These are phyloP conservation scores for Drosophila villosipedis DNA, from an alignment of 2,888 invertebrate genomes.

Conservation along the genomic window DNA sequence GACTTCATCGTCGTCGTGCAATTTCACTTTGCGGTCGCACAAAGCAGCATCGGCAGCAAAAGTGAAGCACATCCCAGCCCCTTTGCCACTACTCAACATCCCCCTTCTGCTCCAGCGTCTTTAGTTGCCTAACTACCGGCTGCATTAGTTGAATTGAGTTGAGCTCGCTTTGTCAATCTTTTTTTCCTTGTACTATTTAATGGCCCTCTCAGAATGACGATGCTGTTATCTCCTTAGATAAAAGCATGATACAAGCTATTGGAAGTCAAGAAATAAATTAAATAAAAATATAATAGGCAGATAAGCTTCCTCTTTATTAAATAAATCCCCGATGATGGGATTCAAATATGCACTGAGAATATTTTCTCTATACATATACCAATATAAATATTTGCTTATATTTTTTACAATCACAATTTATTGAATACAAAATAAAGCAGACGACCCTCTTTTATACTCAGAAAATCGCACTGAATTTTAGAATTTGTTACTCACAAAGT, in stretches of 20 bases:
- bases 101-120: neutral
- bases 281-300: neutral
- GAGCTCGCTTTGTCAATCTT: slow-evolving; percentile 25
- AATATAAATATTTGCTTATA: neutral
- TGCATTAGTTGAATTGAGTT: slow-evolving; percentile 15
- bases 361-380: neutral
- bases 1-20: slow-evolving; percentile 55
- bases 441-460: neutral
- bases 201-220: slow-evolving; percentile 15
- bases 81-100: neutral
- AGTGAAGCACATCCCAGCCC: slow-evolving; percentile 23
- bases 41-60: slow-evolving; percentile 28
- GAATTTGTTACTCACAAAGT: too few relatives aligned
- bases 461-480: neutral
- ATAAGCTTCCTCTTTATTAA: neutral
- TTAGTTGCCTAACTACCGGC: slow-evolving; percentile 3
- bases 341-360: neutral
- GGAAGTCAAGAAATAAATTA: neutral
- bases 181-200: slow-evolving; percentile 1
- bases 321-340: neutral
- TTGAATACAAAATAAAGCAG: neutral
- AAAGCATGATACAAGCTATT: neutral
- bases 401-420: too few relatives aligned
- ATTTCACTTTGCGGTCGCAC: slow-evolving; percentile 74
- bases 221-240: slow-evolving; percentile 8